phyloP scores from a whole-genome alignment of 2,113 vertebrate genomes.

The Vicugna pacos region DNA sequence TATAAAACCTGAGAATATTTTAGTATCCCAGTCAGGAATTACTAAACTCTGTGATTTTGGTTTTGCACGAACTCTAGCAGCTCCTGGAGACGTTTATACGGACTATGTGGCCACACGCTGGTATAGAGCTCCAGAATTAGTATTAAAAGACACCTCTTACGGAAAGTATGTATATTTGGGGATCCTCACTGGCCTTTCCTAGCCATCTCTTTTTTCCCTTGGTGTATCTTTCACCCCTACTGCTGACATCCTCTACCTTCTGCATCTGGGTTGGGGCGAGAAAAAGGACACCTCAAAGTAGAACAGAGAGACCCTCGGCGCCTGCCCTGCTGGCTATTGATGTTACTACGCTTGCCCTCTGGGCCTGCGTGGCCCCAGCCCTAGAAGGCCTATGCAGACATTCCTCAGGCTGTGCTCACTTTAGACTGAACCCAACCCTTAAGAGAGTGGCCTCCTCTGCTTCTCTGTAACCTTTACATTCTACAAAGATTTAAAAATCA shows the following conservation, averaged over 20 bases:
- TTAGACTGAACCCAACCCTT: not conserved
- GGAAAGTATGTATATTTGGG: conserved; percentile 78
- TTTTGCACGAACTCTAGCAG: conserved; percentile 83
- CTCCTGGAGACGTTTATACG: conserved; percentile 82
- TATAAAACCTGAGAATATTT: conserved; percentile 86
- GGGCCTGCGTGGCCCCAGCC: too few species aligned
- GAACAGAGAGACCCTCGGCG: not conserved
- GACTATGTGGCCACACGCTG: conserved; percentile 83
- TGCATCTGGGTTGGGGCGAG: not conserved
- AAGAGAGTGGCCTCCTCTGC: not conserved
- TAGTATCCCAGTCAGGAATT: conserved; percentile 82
- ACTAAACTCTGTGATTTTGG: conserved; percentile 85
- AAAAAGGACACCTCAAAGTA: not conserved
- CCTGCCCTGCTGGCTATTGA: not conserved
- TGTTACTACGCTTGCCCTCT: not conserved
- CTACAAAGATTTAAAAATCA: conserved; percentile 31
- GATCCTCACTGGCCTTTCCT: not conserved
- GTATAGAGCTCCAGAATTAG: conserved; percentile 83
- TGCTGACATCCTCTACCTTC: not conserved
- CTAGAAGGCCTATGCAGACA: not conserved
- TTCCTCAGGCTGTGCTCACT: not conserved
- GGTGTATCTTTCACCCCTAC: not conserved
- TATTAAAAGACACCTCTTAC: conserved; percentile 80
- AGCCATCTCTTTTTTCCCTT: not conserved
- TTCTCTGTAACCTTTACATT: not conserved